Base-by-base conservation (phyloP, 2,888 invertebrate genomes). In the Drepanosiphum platanoidis region DNA sequence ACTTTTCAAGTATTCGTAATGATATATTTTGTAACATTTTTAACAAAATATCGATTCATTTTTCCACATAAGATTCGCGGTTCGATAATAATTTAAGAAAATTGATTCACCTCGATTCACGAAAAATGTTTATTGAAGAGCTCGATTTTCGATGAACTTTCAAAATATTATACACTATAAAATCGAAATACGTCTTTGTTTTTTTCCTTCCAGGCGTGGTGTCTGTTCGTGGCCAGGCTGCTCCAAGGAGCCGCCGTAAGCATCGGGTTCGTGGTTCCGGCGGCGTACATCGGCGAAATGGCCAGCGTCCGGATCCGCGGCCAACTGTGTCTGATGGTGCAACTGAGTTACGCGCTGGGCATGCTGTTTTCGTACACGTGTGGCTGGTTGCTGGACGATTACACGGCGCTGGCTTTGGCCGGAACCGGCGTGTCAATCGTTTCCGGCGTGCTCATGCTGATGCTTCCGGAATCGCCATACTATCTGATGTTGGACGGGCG, bases 391-490 rank as follows among this genome's bases (percentile, higher is more conserved):
- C n/a, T 84, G 5, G 77, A 68, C 32, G 80, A 86, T 39, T 88
- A 87, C 82, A 9, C 68, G 18, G 77, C 81, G 11, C 68, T 88
- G 22, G 81, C 86, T 72, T 46, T 86, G 1, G 39, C 74, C 18
- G 90, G 92, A 34, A 87, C 91, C 0, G 87, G 91, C 0, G 89
- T 92, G 66, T 92, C 92, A 0, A 87, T 92, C 3, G 86, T 90
- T 18, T 92, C 91, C 86, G 90, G 91, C 61, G 58, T 90, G 0
- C 88, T 90, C 0, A 92, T 92, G 88, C 86, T 90, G 22, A 92
- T 92, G 91, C 91, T 93, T 89, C 93, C 93, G 0, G 93, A 93
- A 88, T 92, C 93, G 0, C 93, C 93, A 0, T 92, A 93, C 87
- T 93, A 91, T 87, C 90, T 93, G 70, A 88, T 93, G 58, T 92